A percentile compares a stretch with the other conserved stretches of the same genome.
Conservation (phyloP, 2,888 invertebrate species). For the Diaperis boleti region DNA sequence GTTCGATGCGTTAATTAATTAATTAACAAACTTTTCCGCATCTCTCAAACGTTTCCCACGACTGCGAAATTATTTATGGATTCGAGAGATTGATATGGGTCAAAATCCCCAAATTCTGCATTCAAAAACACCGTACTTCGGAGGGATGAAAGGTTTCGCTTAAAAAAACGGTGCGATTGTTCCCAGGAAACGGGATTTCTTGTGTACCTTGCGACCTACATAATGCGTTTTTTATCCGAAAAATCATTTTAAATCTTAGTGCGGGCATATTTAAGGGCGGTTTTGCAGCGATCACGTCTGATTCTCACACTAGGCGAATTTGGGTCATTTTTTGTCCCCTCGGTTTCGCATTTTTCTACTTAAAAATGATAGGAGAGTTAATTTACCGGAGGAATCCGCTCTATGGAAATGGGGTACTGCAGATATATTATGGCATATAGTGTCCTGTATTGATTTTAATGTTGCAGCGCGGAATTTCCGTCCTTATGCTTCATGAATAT, state of each 20-base stretch:
- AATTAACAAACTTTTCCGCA: constrained; percentile 15
- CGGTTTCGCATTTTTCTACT: constrained; percentile 24
- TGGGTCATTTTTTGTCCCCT: constrained; percentile 38
- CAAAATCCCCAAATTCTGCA: constrained; percentile 35
- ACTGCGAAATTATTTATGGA: constrained; percentile 31
- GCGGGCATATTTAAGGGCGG: constrained; percentile 9
- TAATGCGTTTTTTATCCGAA: constrained; percentile 43
- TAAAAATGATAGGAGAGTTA: constrained; percentile 27
- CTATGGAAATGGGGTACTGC: constrained; percentile 64
- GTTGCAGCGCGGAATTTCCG: constrained; percentile 61
- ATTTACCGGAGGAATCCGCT: constrained; percentile 50
- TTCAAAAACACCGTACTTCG: constrained; percentile 31
- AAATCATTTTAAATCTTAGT: constrained; percentile 38
- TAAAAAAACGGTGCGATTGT: constrained; percentile 40
- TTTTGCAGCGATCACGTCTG: constrained; percentile 2
- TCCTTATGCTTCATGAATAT: constrained; percentile 61
- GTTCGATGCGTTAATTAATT: constrained; percentile 12
- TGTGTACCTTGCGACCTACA: constrained; percentile 48
- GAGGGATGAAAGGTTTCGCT: constrained; percentile 34
- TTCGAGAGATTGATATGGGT: constrained; percentile 37
- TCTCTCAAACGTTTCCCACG: constrained; percentile 35
- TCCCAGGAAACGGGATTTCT: constrained; percentile 56
- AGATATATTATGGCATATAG: constrained; percentile 66
- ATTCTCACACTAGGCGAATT: constrained; percentile 36
- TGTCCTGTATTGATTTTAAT: constrained; percentile 67